A percentile compares a stretch with the other conserved stretches of the same genome.
Evolutionary conservation across 2,113 vertebrate genomes (phyloP).

Genomic region (Rattus rattus): DNA sequence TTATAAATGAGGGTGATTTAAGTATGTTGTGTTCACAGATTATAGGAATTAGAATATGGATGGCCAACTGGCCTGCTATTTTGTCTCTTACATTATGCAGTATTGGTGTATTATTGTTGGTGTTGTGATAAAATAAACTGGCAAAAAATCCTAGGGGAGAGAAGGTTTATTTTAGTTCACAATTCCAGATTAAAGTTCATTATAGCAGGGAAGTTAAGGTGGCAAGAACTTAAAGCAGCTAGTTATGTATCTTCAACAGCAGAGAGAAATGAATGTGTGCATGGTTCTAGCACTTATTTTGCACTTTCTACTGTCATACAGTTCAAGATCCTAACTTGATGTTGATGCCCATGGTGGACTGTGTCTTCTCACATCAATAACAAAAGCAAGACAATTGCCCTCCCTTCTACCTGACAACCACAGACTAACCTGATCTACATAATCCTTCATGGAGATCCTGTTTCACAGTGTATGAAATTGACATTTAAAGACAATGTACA

Average conservation of each 20-base stretch:
- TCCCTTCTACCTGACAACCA: background rate
- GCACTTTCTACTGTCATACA: background rate
- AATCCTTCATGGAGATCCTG: background rate
- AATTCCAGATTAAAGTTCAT: background rate
- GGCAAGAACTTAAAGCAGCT: background rate
- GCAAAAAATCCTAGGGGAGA: background rate
- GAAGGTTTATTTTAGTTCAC: background rate
- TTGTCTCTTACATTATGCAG: background rate
- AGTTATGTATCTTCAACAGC: background rate
- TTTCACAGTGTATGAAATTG: background rate
- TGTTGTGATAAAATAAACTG: background rate
- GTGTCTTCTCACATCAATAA: background rate
- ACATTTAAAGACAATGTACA: background rate
- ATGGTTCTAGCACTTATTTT: background rate
- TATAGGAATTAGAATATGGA: background rate
- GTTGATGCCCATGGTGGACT: background rate
- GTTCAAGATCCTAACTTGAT: background rate
- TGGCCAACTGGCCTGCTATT: background rate
- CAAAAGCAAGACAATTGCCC: background rate
- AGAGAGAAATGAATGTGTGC: background rate
- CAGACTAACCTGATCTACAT: background rate
- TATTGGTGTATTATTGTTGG: background rate
- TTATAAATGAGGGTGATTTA: conserved; percentile 18
- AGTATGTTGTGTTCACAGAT: background rate
- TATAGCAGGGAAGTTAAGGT: background rate